A percentile compares a stretch with the other conserved stretches of the same genome.
Conservation (phyloP, 1,140 invertebrate genomes). For the Dolichoris vasculosae region DNA sequence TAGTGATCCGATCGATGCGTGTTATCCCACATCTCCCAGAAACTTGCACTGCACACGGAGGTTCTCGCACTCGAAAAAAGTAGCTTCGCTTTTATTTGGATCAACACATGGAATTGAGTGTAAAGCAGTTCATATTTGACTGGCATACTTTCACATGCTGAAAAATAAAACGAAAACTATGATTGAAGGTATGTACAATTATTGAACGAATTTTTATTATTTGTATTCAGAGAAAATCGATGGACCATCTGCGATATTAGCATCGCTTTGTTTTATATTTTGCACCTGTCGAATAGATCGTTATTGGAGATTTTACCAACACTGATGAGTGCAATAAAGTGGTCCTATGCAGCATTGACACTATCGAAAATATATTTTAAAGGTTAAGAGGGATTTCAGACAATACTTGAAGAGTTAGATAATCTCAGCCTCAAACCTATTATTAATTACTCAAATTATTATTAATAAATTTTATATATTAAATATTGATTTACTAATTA, state of each 20-base stretch:
- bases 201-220: not conserved
- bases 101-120: too few relatives aligned
- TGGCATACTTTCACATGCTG: not conserved
- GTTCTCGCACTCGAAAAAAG: not conserved
- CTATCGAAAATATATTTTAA: not conserved
- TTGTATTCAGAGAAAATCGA: not conserved
- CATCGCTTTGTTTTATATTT: not conserved
- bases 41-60: not conserved
- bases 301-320: not conserved
- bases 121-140: too few relatives aligned
- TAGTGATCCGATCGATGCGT: not conserved
- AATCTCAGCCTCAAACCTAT: too few relatives aligned
- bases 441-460: too few relatives aligned
- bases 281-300: conserved; percentile 10
- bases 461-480: too few relatives aligned
- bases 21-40: not conserved
- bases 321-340: conserved; percentile 12
- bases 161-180: not conserved
- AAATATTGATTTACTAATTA: too few relatives aligned
- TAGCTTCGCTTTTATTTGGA: not conserved
- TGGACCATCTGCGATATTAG: not conserved
- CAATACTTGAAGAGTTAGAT: not conserved
- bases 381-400: not conserved
- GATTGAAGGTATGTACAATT: not conserved
- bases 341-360: not conserved